phyloP scores from a whole-genome alignment of 1,140 invertebrate species.

The Gonatopus flavifemur region DNA sequence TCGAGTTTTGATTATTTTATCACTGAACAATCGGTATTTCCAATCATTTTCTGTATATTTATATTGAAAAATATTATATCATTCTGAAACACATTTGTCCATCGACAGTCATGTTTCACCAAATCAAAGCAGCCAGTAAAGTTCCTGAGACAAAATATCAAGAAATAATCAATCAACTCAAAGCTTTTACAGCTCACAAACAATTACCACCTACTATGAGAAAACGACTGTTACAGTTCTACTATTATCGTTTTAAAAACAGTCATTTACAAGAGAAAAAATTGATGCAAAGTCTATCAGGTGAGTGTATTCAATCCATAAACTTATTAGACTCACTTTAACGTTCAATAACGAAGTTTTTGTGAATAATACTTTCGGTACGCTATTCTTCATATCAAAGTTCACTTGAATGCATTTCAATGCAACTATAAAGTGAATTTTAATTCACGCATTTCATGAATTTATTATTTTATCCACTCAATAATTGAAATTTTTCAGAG shows the following conservation, averaged over 20 bases:
- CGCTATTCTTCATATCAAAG: not conserved
- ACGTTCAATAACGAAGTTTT: not conserved
- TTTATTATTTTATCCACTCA: too few relatives aligned
- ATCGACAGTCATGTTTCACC: conserved; percentile 44
- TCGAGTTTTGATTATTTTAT: not conserved
- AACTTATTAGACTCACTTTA: not conserved
- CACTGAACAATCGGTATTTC: not conserved
- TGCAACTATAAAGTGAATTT: too few relatives aligned
- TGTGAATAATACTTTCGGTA: not conserved
- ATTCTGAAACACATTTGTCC: conserved; percentile 1
- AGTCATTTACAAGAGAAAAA: conserved; percentile 46
- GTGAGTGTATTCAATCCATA: conserved; percentile 28
- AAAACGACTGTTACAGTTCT: conserved; percentile 42
- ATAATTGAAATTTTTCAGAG: too few relatives aligned
- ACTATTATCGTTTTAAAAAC: conserved; percentile 43
- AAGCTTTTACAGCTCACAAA: conserved; percentile 46
- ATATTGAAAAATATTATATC: not conserved
- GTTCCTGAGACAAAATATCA: conserved; percentile 42
- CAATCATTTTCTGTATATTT: not conserved
- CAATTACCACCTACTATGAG: conserved; percentile 47
- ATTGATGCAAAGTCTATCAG: conserved; percentile 42
- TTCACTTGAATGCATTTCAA: not conserved
- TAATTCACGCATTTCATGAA: too few relatives aligned
- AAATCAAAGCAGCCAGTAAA: conserved; percentile 35
- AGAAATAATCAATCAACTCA: conserved; percentile 48